A percentile compares a stretch with the other conserved stretches of the same genome.
These are phyloP conservation scores for Epicauta chinensis DNA, from an alignment of 1,140 invertebrate species.

Conservation along the genomic window DNA sequence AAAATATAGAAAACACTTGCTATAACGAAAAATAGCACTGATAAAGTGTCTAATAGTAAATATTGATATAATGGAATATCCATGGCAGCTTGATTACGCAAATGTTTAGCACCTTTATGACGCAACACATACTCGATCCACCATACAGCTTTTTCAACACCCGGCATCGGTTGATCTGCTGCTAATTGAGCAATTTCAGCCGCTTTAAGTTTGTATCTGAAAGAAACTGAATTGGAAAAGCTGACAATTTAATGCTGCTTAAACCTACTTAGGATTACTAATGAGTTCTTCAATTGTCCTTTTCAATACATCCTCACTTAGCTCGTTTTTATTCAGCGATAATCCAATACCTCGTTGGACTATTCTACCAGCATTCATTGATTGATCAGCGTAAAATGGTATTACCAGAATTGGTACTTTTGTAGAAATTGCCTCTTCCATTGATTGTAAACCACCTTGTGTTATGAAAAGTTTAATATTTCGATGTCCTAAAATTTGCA, in stretches of 20 bases:
- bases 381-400: slow-evolving; percentile 50
- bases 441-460: slow-evolving; percentile 49
- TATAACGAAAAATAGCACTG: no score
- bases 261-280: slow-evolving; percentile 29
- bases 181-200: slow-evolving; percentile 31
- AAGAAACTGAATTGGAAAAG: no score
- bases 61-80: slow-evolving; percentile 30
- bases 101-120: slow-evolving; percentile 42
- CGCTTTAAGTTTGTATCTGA: not conserved
- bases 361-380: slow-evolving; percentile 41
- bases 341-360: slow-evolving; percentile 37
- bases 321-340: slow-evolving; percentile 26
- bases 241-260: no score
- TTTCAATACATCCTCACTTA: slow-evolving; percentile 31
- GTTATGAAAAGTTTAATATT: slow-evolving; percentile 48
- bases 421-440: slow-evolving; percentile 47
- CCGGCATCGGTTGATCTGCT: slow-evolving; percentile 23
- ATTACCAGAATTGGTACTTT: slow-evolving; percentile 48
- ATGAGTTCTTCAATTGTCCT: slow-evolving; percentile 29
- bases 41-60: slow-evolving; percentile 2
- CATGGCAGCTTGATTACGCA: slow-evolving; percentile 31
- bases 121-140: slow-evolving; percentile 49
- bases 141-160: slow-evolving; percentile 38
- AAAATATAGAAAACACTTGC: no score
- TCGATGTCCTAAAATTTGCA: slow-evolving; percentile 41